A percentile compares a stretch with the other conserved stretches of the same genome.
These are phyloP conservation scores for Lepus timidus DNA, from an alignment of 2,113 vertebrate species.

Conservation along the genomic window DNA sequence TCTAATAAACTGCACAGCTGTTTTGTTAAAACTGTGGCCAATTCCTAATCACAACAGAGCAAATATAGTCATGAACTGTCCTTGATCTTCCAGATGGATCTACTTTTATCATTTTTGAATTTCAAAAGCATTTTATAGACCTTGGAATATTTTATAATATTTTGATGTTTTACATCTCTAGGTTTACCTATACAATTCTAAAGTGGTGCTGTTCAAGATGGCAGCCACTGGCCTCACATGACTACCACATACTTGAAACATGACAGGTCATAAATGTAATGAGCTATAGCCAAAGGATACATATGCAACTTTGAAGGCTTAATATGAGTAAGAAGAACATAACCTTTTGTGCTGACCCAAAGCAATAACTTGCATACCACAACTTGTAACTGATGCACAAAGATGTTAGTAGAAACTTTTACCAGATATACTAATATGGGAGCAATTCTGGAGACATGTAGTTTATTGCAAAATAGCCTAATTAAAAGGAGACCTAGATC, in stretches of 20 bases:
- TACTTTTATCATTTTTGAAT: not conserved
- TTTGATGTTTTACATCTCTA: not conserved
- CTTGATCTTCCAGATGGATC: not conserved
- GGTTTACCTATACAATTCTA: not conserved
- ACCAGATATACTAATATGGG: not conserved
- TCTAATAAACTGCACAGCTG: not conserved
- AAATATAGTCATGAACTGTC: not conserved
- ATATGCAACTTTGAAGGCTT: not conserved
- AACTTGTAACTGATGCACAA: not conserved
- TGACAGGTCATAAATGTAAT: not conserved
- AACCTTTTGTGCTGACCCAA: not conserved
- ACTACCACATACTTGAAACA: not conserved
- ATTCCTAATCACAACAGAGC: not conserved
- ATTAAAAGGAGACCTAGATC: not conserved
- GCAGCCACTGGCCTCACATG: not conserved
- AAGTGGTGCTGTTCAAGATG: not conserved
- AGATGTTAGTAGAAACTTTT: not conserved
- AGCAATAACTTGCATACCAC: not conserved
- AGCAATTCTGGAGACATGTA: not conserved
- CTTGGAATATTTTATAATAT: not conserved
- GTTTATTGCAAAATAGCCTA: constrained; percentile 13
- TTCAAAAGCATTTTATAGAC: not conserved
- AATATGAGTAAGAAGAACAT: not conserved
- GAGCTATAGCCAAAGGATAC: not conserved
- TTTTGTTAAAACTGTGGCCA: not conserved